Evolutionary conservation across 2,113 vertebrate species (phyloP), one percentile per base, ranked within the genome.

Genomic region (Rhea pennata): DNA sequence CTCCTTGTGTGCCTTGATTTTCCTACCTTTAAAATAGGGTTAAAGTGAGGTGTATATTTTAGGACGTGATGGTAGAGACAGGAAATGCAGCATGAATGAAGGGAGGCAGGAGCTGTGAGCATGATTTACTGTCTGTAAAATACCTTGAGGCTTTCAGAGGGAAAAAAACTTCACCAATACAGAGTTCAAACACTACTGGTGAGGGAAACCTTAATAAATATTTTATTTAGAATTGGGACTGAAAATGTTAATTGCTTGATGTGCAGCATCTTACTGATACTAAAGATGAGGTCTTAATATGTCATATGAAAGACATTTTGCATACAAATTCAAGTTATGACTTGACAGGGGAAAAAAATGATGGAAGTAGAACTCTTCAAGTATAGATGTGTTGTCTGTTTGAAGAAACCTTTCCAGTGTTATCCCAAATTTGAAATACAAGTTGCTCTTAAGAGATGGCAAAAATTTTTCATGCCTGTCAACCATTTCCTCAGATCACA

Each of bases 341-440:
- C 86, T 95, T 88, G 78, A 93, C 88, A 36, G 27, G 42, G 31
- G 61, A 26, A 89, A 65, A 69, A 46, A 71, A 26, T 29, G 27
- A 14, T 84, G 80, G 67, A 74, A 91, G 70, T 87, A 77, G 78
- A 83, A 54, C 80, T 93, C 69, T 81, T 84, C 77, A 67, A 80
- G 87, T 77, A 40, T 14, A 75, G 83, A 65, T 69, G n/a, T 80
- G 71, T 61, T 91, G 66, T 83, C 77, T 48, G 50, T 69, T 94
- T 48, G 86, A 74, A 72, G 84, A 75, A 58, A 81, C 29, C 53
- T 76, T 95, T 65, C 39, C 69, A 81, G 10, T 29, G 78, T 66
- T 88, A 39, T 51, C 75, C 36, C 39, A 42, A 31, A 50, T 67
- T 72, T 72, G 81, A 96, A 94, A 84, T 66, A 92, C 93, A 94